Evolutionary conservation across 2,888 invertebrate species (phyloP).

Genomic region (Drosophila demipolita): DNA sequence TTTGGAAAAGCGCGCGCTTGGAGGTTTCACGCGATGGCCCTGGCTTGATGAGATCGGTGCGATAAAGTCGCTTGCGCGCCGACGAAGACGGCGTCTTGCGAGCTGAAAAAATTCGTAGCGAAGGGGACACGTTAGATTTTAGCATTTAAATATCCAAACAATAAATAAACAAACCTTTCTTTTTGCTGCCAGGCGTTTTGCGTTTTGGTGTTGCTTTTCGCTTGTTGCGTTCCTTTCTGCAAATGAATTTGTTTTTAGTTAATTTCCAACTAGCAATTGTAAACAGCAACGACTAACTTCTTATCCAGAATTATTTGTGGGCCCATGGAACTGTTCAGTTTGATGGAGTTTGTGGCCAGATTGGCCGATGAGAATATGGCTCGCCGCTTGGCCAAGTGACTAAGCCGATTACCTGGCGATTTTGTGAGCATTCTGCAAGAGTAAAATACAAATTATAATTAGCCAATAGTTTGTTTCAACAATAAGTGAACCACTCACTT

Average conservation of each 20-base stretch:
- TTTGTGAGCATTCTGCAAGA: conserved; percentile 84
- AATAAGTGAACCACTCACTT: conserved; percentile 84
- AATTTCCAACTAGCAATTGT: not conserved
- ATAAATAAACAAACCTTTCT: conserved; percentile 71
- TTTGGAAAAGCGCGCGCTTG: conserved; percentile 91
- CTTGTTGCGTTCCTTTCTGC: conserved; percentile 76
- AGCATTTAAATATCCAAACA: not conserved
- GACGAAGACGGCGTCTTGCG: conserved; percentile 83
- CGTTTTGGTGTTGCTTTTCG: conserved; percentile 85
- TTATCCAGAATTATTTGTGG: conserved; percentile 82
- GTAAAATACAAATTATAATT: conserved; percentile 10
- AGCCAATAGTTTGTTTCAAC: not conserved
- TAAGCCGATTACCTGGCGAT: conserved; percentile 91
- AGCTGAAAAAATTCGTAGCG: conserved; percentile 43
- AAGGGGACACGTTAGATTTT: not conserved
- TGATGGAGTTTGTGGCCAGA: conserved; percentile 86
- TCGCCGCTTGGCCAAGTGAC: conserved; percentile 91
- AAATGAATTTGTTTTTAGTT: not conserved
- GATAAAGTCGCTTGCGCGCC: conserved; percentile 78
- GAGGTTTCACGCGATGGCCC: conserved; percentile 86
- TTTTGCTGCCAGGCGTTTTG: conserved; percentile 87
- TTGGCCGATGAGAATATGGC: conserved; percentile 91
- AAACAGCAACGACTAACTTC: conserved; percentile 63
- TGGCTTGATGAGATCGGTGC: conserved; percentile 76
- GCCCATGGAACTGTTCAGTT: conserved; percentile 74